Evolutionary conservation across 2,888 invertebrate genomes (phyloP), one percentile per base, ranked within the genome.

Genomic region (Elmis aenea): DNA sequence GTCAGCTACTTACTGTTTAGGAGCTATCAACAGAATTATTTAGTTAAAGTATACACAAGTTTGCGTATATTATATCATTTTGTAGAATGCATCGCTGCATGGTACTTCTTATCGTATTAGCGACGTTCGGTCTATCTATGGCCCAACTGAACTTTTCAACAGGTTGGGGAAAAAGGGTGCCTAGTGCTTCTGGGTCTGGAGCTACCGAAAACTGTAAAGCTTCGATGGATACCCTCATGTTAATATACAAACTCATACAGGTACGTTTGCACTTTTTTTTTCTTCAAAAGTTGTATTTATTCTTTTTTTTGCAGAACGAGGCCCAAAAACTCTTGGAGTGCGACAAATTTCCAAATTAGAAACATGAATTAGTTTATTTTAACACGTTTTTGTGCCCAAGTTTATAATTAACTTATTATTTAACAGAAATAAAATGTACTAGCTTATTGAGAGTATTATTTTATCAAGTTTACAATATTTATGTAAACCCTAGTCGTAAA

Each of bases 171-270:
- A 66, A 66, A 48, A 51, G 64, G 15, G 46, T 55, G 9, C 34
- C 47, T 14, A 39, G 32, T 34, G 33, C 40, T 9, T 34, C 55
- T 6, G 40, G 46, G 20, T 27, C 51, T 2, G 51, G 45, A 10
- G 50, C 49, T 26, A 58, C 57, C 26, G 53, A 60, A 20, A 69
- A 66, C 10, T 77, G 77, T 55, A 72, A 71, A 47, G 67, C 72
- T 5, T 67, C 70, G 10, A 70, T 76, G 45, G 76, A 76, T 41
- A 66, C 73, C 13, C 61, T 77, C 14, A 70, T 72, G 61, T 66
- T 73, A 25, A 71, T 77, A 46, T 76, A 77, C 51, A 77, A 76
- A 64, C 65, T 77, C 12, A 73, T 77, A 38, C 73, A 77, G 72
- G 77, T 77, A 55, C 52, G 22, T 24, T 26, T 26, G 22, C 9